These are phyloP conservation scores for Alaudala cheleensis DNA, from an alignment of 2,113 vertebrate genomes.

Conservation along the genomic window DNA sequence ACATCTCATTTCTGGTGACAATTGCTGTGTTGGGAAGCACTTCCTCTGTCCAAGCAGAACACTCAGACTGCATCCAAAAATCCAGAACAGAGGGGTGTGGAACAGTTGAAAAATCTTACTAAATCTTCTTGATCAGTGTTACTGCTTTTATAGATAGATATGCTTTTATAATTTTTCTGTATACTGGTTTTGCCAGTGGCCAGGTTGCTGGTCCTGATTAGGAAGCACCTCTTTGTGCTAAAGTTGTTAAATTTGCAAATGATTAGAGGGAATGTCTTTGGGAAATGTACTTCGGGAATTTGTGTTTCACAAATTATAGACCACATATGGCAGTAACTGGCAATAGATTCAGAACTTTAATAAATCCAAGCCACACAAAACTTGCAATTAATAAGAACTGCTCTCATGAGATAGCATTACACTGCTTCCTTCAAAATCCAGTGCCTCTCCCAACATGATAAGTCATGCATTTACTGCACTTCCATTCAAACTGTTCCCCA, in stretches of 20 bases:
- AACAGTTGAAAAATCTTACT: not conserved
- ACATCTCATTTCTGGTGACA: not conserved
- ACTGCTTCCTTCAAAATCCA: not conserved
- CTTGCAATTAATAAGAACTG: constrained; percentile 23
- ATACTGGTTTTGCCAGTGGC: not conserved
- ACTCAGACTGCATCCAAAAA: not conserved
- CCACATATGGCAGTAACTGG: not conserved
- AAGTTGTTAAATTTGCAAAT: not conserved
- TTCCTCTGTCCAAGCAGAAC: not conserved
- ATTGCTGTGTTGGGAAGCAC: not conserved
- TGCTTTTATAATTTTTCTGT: not conserved
- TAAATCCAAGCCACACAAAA: constrained; percentile 1
- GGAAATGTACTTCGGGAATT: not conserved
- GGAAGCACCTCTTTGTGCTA: not conserved
- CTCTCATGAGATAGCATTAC: constrained; percentile 6
- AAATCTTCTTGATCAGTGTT: not conserved
- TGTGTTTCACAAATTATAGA: constrained; percentile 7
- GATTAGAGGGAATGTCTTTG: not conserved
- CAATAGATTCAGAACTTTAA: constrained; percentile 18
- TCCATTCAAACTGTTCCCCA: not conserved
- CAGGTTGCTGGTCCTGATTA: not conserved
- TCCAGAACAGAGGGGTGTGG: not conserved
- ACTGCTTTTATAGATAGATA: not conserved
- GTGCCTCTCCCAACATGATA: not conserved
- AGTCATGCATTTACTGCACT: not conserved